Evolutionary conservation across 2,113 vertebrate species (phyloP).

Genomic region (Rhynchopsitta pachyrhyncha): DNA sequence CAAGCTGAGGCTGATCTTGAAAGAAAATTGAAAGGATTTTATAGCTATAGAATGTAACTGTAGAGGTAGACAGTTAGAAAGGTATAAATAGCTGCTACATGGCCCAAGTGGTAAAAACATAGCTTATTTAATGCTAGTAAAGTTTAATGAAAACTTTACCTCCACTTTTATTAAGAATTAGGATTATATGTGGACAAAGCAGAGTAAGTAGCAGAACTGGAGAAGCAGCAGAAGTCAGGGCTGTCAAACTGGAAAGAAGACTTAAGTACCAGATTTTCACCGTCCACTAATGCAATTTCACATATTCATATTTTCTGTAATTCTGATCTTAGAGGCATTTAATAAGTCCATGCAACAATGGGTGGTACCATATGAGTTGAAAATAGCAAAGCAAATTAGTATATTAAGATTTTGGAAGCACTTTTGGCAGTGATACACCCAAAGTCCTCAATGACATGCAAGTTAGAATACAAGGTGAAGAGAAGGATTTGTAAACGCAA

Average conservation of each 20-base stretch:
- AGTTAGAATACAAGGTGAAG: background rate
- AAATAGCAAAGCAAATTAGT: background rate
- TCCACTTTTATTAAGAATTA: background rate
- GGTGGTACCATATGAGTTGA: background rate
- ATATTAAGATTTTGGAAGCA: background rate
- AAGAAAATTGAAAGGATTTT: background rate
- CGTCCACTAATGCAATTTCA: background rate
- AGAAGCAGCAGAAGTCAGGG: background rate
- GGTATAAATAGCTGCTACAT: background rate
- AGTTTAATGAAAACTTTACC: background rate
- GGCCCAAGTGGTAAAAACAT: background rate
- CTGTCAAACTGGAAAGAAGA: background rate
- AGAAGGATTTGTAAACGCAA: background rate
- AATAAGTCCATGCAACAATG: background rate
- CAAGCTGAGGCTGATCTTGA: background rate
- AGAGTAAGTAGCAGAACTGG: background rate
- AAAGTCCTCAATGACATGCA: background rate
- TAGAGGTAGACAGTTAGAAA: background rate
- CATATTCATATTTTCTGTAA: background rate
- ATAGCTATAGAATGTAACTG: background rate
- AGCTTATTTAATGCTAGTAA: background rate
- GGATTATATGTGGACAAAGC: background rate
- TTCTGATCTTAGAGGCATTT: background rate
- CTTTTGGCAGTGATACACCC: background rate
- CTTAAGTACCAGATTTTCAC: background rate